Evolutionary conservation across 2,113 vertebrate genomes (phyloP).

Genomic region (Melanerpes aurifrons): DNA sequence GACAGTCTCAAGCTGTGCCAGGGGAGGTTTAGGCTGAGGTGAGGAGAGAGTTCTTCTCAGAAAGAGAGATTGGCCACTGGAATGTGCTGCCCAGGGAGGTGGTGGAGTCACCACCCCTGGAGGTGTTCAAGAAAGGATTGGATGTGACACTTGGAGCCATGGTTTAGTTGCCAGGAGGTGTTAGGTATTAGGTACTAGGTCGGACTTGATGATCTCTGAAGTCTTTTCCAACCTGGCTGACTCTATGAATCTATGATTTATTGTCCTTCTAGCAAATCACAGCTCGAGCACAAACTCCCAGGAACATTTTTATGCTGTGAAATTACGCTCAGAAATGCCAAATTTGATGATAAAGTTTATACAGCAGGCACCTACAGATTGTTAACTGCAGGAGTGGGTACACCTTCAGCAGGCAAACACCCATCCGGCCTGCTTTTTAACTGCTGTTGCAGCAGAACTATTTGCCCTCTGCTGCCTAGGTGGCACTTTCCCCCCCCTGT

Average conservation of each 20-base stretch:
- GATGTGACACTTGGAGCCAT: too few relatives aligned
- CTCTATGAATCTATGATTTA: background rate
- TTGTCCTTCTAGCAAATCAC: background rate
- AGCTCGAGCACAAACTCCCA: background rate
- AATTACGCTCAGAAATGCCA: background rate
- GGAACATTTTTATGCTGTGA: background rate
- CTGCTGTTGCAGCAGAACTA: background rate
- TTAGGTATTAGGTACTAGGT: too few relatives aligned
- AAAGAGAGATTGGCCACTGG: too few relatives aligned
- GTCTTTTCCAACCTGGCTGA: too few relatives aligned
- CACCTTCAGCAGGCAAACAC: background rate
- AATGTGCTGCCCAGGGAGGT: too few relatives aligned
- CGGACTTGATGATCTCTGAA: too few relatives aligned
- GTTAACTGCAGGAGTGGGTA: background rate
- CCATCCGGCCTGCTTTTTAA: background rate
- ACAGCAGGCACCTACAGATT: background rate
- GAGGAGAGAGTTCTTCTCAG: too few relatives aligned
- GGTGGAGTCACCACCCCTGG: too few relatives aligned
- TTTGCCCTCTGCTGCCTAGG: background rate
- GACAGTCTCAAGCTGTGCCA: too few relatives aligned
- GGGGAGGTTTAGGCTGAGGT: too few relatives aligned
- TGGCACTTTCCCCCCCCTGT: background rate
- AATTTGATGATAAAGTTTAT: background rate
- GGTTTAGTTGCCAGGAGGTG: too few relatives aligned
- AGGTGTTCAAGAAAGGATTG: too few relatives aligned